Percentiles rank a stretch among this genome's conserved stretches.
Evolutionary conservation across 2,797 vertebrate genomes (phyloP).

Genomic region (Coranthus polyacanthus): DNA sequence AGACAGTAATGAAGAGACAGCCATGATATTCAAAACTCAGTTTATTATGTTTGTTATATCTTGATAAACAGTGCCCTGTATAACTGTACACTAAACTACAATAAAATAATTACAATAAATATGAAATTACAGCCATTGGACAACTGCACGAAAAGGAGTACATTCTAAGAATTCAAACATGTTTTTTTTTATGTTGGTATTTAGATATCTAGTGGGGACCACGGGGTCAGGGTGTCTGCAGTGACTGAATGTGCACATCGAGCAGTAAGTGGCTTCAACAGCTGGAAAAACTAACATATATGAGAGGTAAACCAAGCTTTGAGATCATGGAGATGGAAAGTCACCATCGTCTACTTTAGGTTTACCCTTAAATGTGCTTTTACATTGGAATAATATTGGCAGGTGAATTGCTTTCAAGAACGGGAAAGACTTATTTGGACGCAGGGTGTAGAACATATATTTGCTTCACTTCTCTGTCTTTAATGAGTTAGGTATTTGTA

Average conservation of each 20-base stretch:
- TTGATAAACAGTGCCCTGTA: conserved; percentile 75
- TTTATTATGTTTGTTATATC: conserved; percentile 77
- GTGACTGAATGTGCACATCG: conserved; percentile 55
- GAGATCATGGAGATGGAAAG: conserved; percentile 27
- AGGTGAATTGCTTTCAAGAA: conserved; percentile 47
- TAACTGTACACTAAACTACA: conserved; percentile 84
- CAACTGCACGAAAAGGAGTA: conserved; percentile 61
- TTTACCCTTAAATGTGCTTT: conserved; percentile 51
- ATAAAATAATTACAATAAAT: conserved; percentile 78
- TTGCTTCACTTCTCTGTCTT: conserved; percentile 1
- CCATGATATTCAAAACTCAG: conserved; percentile 74
- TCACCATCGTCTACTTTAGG: conserved; percentile 12
- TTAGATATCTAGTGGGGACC: conserved; percentile 35
- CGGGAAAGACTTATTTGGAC: background rate
- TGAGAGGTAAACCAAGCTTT: conserved; percentile 35
- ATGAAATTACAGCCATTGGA: conserved; percentile 73
- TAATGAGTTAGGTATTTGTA: conserved; percentile 11
- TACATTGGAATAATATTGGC: conserved; percentile 41
- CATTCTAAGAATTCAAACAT: conserved; percentile 55
- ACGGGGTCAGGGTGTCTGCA: conserved; percentile 43
- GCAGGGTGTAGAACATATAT: conserved; percentile 20
- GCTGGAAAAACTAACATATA: conserved; percentile 33
- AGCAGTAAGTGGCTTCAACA: conserved; percentile 41
- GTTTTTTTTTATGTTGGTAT: conserved; percentile 36
- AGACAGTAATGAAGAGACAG: conserved; percentile 34